These are phyloP conservation scores for Ophion ventricosus DNA, from an alignment of 2,888 invertebrate species.

Conservation along the genomic window DNA sequence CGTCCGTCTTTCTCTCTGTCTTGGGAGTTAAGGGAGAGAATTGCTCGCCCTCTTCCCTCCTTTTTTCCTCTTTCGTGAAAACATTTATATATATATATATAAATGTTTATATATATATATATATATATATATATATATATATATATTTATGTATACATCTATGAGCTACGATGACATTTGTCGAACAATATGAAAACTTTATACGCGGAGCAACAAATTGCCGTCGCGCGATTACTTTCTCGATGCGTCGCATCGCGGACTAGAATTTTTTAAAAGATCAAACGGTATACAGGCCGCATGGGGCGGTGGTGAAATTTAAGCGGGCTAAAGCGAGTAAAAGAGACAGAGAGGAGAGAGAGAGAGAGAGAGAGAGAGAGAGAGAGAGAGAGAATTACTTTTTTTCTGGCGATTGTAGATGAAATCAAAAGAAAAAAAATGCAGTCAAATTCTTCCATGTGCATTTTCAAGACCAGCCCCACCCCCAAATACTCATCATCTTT, in stretches of 20 bases:
- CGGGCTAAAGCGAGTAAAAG: neutral
- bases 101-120: neutral
- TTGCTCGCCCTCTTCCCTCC: neutral
- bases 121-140: neutral
- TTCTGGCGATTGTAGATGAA: too few species aligned
- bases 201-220: neutral
- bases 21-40: neutral
- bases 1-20: neutral
- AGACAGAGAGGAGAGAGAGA: too few species aligned
- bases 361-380: too few species aligned
- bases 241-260: neutral
- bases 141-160: neutral
- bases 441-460: too few species aligned
- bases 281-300: neutral
- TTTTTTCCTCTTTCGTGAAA: slow-evolving; percentile 8
- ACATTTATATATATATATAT: neutral
- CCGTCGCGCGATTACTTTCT: slow-evolving; percentile 5
- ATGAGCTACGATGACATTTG: slow-evolving; percentile 20
- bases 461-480: too few species aligned
- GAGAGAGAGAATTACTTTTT: too few species aligned
- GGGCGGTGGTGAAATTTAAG: neutral
- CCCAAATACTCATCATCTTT: too few species aligned
- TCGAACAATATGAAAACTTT: neutral
- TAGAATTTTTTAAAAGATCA: neutral
- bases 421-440: too few species aligned